Base-by-base conservation (phyloP, 2,888 invertebrate species). In the Galeopsomyia nigrocyanea region DNA sequence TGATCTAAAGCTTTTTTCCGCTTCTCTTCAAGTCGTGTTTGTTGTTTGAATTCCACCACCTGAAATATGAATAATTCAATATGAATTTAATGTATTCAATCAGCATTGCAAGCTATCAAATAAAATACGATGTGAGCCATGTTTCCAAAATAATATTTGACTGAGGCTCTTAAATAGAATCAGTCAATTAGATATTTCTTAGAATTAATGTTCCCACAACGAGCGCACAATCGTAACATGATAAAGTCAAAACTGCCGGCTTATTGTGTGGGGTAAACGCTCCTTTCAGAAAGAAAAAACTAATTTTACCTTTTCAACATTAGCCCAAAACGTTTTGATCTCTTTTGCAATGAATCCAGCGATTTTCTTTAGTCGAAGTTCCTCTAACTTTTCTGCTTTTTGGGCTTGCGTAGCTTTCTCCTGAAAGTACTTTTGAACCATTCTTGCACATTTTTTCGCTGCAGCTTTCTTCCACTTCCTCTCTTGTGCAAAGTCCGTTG, bases 391-490 rank as follows among this genome's bases (percentile, higher is more conserved):
- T 82, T 97, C 96, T 0, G 96, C 97, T 81, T 92, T 92, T 81
- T 96, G 94, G 13, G 95, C 96, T 56, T 95, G 95, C 78, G 92
- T 89, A 67, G 97, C 95, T 83, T 95, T 95, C 79, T 97, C 96
- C 87, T 95, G 94, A 86, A 95, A 95, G 86, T 96, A 92, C 84
- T 96, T 96, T 82, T 95, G 95, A 53, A 96, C 94, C 90, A 96
- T 96, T 78, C 94, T 90, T 22, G 96, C 95, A 85, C 96, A 96
- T 89, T 95, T 97, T 84, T 95, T 95, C 0, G 98, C 97, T 6
- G 96, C 95, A 73, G 95, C 94, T 86, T 96, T 96, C 84, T 99
- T 99, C 97, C 97, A 98, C 86, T 97, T 98, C 76, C 98, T 91
- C 87, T 99, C 99, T 86, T 97, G 96, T 39, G 95, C 95, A 88